Evolutionary conservation across 2,888 invertebrate species (phyloP), one percentile per base, ranked within the genome.

Genomic region (Polietes domitor): DNA sequence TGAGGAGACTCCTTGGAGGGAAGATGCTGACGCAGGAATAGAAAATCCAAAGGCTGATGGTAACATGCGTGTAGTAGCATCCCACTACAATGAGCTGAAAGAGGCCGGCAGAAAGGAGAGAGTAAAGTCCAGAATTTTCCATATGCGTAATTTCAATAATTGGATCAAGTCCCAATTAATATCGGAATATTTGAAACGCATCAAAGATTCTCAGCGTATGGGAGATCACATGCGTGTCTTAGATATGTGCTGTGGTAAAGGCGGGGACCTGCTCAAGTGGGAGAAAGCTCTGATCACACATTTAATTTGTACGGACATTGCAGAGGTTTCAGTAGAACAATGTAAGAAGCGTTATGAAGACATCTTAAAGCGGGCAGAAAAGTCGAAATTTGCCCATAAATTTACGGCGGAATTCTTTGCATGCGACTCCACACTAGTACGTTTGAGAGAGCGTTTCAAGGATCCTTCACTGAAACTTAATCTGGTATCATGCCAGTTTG

Each of bases 261-360:
- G 99, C 21, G 99, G 99, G 1, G 99, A 99, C 92, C 93, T 99
- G 43, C 93, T 96, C n/a, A 99, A 99, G 92, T 99, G 99, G 98
- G 95, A 95, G 82, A 97, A 97, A 90, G 96, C 94, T 0, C 93
- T 94, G 82, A 96, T 98, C 71, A 94, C 95, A 1, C 96, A 97
- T 92, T 93, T 98, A 19, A 95, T 98, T 79, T 98, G 97, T 92
- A 96, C 96, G 65, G 98, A 99, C 92, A 98, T 99, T 88, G 99
- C 99, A 0, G 96, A 95, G 58, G 95, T 97, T 0, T 98, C 99
- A 1, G 94, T 99, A 28, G 95, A 98, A 85, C 98, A 99, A 89
- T 98, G 98, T 91, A 94, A 96, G 90, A 93, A 94, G 12, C 94
- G 99, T 9, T 99, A 98, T 91, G 93, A 95, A 65, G 96, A 96